Conservation (phyloP, 2,797 vertebrate genomes). For the Sebastes taczanowskii region DNA sequence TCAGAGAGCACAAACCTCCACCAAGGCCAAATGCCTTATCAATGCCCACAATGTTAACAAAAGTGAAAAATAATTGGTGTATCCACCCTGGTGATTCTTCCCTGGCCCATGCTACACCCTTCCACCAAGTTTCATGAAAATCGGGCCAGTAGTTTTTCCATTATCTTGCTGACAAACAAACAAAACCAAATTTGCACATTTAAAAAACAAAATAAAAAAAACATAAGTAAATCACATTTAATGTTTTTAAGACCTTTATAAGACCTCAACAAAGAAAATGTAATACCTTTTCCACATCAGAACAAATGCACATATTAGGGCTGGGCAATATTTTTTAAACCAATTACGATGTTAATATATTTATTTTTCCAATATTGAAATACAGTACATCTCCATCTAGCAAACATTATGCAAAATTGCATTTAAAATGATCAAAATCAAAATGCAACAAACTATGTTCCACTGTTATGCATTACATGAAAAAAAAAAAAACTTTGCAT, state of each 20-base stretch:
- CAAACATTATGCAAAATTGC: neutral
- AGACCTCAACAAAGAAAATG: neutral
- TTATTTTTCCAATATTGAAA: neutral
- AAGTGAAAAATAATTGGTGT: too few species aligned
- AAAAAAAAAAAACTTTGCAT: neutral
- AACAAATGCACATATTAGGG: neutral
- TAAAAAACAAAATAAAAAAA: too few species aligned
- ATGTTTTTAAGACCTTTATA: neutral
- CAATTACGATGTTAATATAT: neutral
- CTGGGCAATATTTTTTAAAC: neutral
- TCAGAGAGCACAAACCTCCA: too few species aligned
- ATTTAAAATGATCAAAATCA: neutral
- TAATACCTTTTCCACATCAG: neutral
- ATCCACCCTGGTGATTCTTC: too few species aligned
- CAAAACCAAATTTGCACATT: too few species aligned
- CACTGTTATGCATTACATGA: neutral
- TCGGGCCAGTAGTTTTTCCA: neutral
- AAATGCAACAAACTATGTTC: neutral
- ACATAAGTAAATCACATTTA: neutral
- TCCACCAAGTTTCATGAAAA: neutral
- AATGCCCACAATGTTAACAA: too few species aligned
- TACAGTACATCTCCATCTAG: too few species aligned
- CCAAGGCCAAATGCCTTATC: too few species aligned
- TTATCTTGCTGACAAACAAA: too few species aligned
- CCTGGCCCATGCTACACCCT: neutral